phyloP scores from a whole-genome alignment of 2,888 invertebrate genomes.

The Conistra vaccinii region DNA sequence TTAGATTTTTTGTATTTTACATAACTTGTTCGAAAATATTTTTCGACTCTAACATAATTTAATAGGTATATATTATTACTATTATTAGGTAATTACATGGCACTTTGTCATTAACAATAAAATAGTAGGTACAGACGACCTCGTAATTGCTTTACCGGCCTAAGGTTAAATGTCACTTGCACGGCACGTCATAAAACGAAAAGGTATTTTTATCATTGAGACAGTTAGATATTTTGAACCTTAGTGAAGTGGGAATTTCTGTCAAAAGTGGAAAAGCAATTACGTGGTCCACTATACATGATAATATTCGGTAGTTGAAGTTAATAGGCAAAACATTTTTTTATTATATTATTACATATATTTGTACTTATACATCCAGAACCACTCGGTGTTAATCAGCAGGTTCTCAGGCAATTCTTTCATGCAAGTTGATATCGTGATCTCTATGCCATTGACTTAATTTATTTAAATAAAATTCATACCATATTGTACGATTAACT shows the following conservation, averaged over 20 bases:
- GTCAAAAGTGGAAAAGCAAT: neutral
- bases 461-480: neutral
- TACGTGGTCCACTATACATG: neutral
- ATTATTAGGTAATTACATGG: too few relatives aligned
- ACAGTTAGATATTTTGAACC: neutral
- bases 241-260: neutral
- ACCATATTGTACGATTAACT: neutral
- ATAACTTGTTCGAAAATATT: neutral
- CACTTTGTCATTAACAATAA: neutral
- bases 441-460: neutral
- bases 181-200: too few relatives aligned
- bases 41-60: neutral
- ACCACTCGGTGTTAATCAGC: neutral
- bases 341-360: too few relatives aligned
- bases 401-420: neutral
- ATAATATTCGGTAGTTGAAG: neutral
- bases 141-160: neutral
- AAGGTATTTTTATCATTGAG: too few relatives aligned
- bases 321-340: neutral
- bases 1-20: too few relatives aligned
- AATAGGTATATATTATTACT: too few relatives aligned
- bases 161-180: too few relatives aligned
- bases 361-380: neutral
- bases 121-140: neutral
- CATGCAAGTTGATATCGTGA: neutral